Percentiles rank a stretch among this genome's conserved stretches.
phyloP scores from a whole-genome alignment of 2,888 invertebrate genomes.

The Andrena camellia region DNA sequence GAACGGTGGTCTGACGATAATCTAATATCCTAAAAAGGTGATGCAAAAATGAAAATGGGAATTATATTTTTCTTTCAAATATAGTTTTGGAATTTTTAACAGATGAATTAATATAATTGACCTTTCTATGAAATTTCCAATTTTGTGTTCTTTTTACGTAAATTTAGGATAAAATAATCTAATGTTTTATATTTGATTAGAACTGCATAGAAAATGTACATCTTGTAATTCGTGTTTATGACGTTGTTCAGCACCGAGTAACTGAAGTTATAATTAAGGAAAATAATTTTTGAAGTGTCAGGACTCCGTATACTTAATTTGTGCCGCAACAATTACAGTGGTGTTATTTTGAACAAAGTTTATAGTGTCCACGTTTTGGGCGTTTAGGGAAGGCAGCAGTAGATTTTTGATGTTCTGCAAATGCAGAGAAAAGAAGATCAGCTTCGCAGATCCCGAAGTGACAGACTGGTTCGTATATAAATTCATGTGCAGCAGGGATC shows the following conservation, averaged over 20 bases:
- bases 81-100: too few species aligned
- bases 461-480: conserved; percentile 70
- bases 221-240: not conserved
- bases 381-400: conserved; percentile 9
- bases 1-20: not conserved
- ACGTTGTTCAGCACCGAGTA: not conserved
- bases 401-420: conserved; percentile 20
- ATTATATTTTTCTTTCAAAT: too few species aligned
- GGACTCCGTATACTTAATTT: not conserved
- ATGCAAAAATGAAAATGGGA: too few species aligned
- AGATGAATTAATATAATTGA: too few species aligned
- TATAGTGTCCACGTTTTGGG: not conserved
- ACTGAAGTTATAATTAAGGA: not conserved
- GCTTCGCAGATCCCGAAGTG: conserved; percentile 75
- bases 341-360: not conserved
- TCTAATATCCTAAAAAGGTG: not conserved
- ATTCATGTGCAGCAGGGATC: conserved; percentile 42
- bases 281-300: not conserved
- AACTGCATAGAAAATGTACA: too few species aligned
- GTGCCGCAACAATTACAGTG: not conserved
- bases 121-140: too few species aligned
- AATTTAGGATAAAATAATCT: not conserved
- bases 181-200: not conserved
- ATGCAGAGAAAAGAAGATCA: conserved; percentile 60
- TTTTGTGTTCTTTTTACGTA: too few species aligned